phyloP scores from a whole-genome alignment of 1,140 invertebrate genomes.

The Neodiprion lecontei region DNA sequence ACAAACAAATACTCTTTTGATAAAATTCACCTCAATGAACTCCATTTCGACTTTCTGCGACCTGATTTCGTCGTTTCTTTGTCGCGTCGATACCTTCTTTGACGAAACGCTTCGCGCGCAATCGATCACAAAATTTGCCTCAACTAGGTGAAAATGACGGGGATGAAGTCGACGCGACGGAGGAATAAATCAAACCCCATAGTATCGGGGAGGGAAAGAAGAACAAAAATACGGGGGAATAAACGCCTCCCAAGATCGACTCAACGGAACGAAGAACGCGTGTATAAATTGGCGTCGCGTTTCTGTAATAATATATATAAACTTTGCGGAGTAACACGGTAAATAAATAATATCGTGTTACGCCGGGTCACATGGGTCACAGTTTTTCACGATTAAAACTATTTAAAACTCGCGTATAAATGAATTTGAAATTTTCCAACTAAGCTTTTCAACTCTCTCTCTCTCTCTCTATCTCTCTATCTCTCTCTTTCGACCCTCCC shows the following conservation, averaged over 20 bases:
- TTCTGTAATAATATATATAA: neutral
- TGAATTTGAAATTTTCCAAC: constrained; percentile 48
- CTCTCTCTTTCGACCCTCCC: neutral
- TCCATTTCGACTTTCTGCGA: too few species aligned
- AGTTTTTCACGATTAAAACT: constrained; percentile 50
- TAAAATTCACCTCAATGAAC: too few species aligned
- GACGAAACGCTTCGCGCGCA: too few species aligned
- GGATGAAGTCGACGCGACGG: too few species aligned
- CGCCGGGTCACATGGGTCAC: neutral
- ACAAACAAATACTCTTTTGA: too few species aligned
- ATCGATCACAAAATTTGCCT: too few species aligned
- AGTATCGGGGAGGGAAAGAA: neutral
- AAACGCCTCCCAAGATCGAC: neutral
- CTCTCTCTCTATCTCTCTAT: too few species aligned
- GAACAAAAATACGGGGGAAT: neutral
- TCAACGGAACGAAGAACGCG: neutral
- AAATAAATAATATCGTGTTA: neutral
- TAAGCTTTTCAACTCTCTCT: neutral
- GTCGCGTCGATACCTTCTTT: too few species aligned
- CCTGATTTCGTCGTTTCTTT: too few species aligned
- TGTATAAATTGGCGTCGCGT: neutral
- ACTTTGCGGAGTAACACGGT: too few species aligned
- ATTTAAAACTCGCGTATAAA: constrained; percentile 48
- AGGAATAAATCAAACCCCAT: neutral
- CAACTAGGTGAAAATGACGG: too few species aligned